These are phyloP conservation scores for Papilio polytes DNA, from an alignment of 1,140 invertebrate genomes.

Conservation along the genomic window DNA sequence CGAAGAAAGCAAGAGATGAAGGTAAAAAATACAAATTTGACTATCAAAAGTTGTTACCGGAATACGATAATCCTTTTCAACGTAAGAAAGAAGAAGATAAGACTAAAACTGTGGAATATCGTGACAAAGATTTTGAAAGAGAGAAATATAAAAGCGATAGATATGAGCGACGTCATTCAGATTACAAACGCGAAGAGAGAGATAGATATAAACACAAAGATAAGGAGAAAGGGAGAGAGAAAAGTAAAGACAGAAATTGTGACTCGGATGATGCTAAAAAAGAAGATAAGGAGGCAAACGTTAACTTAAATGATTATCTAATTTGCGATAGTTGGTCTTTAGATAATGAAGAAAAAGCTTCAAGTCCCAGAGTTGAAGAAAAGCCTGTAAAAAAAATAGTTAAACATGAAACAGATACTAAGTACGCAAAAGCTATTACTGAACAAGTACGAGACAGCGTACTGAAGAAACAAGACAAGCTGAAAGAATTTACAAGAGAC, in stretches of 20 bases:
- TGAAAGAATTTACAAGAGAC: constrained; percentile 46
- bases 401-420: constrained; percentile 35
- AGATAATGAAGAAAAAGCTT: constrained; percentile 74
- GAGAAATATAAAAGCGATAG: constrained; percentile 57
- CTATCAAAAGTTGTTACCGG: constrained; percentile 72
- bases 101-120: constrained; percentile 46
- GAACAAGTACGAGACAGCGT: constrained; percentile 48
- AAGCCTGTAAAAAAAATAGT: constrained; percentile 43
- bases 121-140: constrained; percentile 51
- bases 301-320: constrained; percentile 75
- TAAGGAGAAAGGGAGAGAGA: constrained; percentile 52
- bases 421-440: constrained; percentile 47
- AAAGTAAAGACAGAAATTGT: constrained; percentile 48
- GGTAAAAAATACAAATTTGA: constrained; percentile 76
- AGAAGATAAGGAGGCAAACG: constrained; percentile 66
- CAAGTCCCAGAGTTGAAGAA: constrained; percentile 64
- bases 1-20: constrained; percentile 72
- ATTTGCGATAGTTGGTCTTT: constrained; percentile 81
- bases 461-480: constrained; percentile 49
- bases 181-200: constrained; percentile 59
- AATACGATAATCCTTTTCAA: constrained; percentile 79
- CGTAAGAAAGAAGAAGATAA: constrained; percentile 65
- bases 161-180: constrained; percentile 59
- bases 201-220: constrained; percentile 57
- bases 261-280: constrained; percentile 45